phyloP scores from a whole-genome alignment of 2,113 vertebrate genomes.

The Dipodomys stephensi region DNA sequence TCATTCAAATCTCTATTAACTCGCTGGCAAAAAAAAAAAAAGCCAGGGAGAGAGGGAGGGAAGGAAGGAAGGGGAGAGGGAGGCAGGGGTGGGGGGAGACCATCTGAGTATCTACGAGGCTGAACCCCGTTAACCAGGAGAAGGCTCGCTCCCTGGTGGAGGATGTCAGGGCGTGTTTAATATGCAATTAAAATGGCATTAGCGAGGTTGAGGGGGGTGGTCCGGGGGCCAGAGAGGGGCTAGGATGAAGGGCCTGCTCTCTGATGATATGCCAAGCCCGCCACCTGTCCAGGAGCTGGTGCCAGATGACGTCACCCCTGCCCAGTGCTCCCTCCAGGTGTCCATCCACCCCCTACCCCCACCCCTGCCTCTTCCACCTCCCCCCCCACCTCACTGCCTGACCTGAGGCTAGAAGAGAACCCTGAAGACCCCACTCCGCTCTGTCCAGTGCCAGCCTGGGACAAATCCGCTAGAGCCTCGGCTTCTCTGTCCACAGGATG shows the following conservation, averaged over 20 bases:
- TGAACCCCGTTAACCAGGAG: slow-evolving; percentile 48
- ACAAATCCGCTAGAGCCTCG: background rate
- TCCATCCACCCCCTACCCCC: no score
- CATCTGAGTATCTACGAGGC: background rate
- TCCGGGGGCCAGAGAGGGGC: background rate
- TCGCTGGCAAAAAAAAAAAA: background rate
- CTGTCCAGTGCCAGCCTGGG: no score
- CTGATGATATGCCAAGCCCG: background rate
- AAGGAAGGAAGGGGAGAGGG: background rate
- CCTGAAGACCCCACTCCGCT: no score
- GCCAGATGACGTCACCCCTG: no score
- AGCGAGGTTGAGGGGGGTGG: background rate
- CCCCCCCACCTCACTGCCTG: background rate
- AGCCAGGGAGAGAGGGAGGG: background rate
- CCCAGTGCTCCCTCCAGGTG: background rate
- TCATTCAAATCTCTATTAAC: slow-evolving; percentile 75
- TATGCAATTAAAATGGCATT: slow-evolving; percentile 58
- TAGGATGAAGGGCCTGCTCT: background rate
- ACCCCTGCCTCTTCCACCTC: no score
- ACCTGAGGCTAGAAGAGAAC: background rate
- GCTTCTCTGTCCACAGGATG: background rate
- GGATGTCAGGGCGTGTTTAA: background rate
- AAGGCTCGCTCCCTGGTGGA: background rate
- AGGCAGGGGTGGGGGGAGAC: background rate
- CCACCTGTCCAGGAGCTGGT: background rate